Conservation (phyloP, 2,888 invertebrate species). For the Dusona sp. region DNA sequence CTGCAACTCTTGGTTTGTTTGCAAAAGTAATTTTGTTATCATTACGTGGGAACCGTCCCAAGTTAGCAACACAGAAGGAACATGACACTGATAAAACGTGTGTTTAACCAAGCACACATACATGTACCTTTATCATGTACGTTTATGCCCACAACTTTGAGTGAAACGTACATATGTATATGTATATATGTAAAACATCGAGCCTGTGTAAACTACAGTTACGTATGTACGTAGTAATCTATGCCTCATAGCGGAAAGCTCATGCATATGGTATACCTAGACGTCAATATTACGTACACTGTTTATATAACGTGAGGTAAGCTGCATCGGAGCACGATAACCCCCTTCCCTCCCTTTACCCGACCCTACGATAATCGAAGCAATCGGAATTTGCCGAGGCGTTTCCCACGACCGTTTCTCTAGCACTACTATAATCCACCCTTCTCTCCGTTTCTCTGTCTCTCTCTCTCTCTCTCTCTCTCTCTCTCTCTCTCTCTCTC, state of each 20-base stretch:
- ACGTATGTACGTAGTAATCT: slow-evolving; percentile 27
- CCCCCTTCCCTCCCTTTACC: neutral
- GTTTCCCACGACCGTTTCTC: slow-evolving; percentile 61
- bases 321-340: slow-evolving; percentile 45
- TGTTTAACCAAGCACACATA: slow-evolving; percentile 31
- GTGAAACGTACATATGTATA: slow-evolving; percentile 7
- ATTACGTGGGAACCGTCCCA: slow-evolving; percentile 36
- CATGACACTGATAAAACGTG: slow-evolving; percentile 42
- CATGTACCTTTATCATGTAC: neutral
- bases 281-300: slow-evolving; percentile 50
- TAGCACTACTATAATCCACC: neutral
- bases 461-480: neutral
- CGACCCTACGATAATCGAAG: slow-evolving; percentile 59
- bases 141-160: slow-evolving; percentile 9
- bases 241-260: slow-evolving; percentile 28
- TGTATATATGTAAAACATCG: slow-evolving; percentile 35
- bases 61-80: slow-evolving; percentile 18
- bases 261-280: slow-evolving; percentile 49
- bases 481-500: neutral
- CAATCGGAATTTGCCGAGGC: slow-evolving; percentile 55
- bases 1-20: slow-evolving; percentile 13
- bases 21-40: slow-evolving; percentile 55
- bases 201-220: slow-evolving; percentile 24
- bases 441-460: neutral
- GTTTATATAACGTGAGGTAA: slow-evolving; percentile 43